A percentile compares a stretch with the other conserved stretches of the same genome.
Conservation (phyloP, 2,888 invertebrate genomes). For the Athetis lepigone region DNA sequence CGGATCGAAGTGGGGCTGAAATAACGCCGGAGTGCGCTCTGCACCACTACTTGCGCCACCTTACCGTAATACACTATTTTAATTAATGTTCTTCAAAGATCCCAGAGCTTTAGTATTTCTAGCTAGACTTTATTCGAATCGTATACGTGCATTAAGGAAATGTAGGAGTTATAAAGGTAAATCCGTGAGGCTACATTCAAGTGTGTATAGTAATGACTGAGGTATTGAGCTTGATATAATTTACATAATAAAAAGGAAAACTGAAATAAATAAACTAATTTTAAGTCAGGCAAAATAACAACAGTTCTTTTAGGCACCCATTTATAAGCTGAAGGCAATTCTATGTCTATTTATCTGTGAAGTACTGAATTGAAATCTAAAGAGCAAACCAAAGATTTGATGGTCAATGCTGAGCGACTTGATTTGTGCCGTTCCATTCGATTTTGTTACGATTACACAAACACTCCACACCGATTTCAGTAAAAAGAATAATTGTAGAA, state of each 20-base stretch:
- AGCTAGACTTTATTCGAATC: conserved; percentile 22
- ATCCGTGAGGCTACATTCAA: conserved; percentile 25
- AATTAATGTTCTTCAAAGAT: conserved; percentile 45
- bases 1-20: conserved; percentile 48
- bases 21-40: conserved; percentile 43
- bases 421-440: conserved; percentile 39
- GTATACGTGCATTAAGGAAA: conserved; percentile 30
- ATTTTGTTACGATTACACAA: conserved; percentile 36
- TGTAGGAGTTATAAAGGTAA: conserved; percentile 5
- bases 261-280: too few relatives aligned
- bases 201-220: conserved; percentile 18
- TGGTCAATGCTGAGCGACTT: conserved; percentile 37
- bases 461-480: conserved; percentile 22
- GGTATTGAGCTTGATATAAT: background rate
- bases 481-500: conserved; percentile 9
- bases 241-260: too few relatives aligned
- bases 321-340: conserved; percentile 28
- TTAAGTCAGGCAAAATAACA: conserved; percentile 2
- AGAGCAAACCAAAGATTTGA: conserved; percentile 42
- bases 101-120: conserved; percentile 22
- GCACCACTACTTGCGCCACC: conserved; percentile 36
- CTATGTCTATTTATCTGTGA: conserved; percentile 20
- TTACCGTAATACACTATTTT: conserved; percentile 47
- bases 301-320: conserved; percentile 5
- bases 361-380: conserved; percentile 47